A percentile compares a stretch with the other conserved stretches of the same genome.
These are phyloP conservation scores for Prochilodus magdalenae DNA, from an alignment of 2,113 vertebrate species.

Conservation along the genomic window DNA sequence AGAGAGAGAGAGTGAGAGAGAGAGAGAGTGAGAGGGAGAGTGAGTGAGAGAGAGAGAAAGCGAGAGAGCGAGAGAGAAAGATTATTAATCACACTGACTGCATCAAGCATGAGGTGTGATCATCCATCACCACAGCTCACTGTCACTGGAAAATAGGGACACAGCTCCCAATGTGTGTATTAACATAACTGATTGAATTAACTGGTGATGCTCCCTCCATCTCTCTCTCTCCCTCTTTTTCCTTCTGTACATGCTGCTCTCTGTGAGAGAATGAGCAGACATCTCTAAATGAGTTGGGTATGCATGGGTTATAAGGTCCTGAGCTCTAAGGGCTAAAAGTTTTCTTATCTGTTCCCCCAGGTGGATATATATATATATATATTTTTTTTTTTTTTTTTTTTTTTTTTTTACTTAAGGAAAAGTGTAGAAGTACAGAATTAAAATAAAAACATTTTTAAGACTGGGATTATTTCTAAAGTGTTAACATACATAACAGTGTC, in stretches of 20 bases:
- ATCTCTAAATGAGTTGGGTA: background rate
- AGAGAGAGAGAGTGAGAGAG: background rate
- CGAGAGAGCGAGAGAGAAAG: background rate
- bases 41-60: too few species aligned
- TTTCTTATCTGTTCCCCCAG: slow-evolving; percentile 20
- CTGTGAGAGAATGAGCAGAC: slow-evolving; percentile 27
- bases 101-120: background rate
- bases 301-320: too few species aligned
- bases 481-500: too few species aligned
- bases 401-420: too few species aligned
- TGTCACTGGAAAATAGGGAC: background rate
- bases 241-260: background rate
- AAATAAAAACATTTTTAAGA: too few species aligned
- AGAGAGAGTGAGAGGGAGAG: background rate
- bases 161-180: background rate
- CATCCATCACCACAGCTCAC: slow-evolving; percentile 19
- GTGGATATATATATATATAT: background rate
- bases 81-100: slow-evolving; percentile 19
- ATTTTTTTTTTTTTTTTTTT: background rate
- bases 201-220: background rate
- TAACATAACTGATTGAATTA: slow-evolving; percentile 9
- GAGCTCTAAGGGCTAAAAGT: background rate
- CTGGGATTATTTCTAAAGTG: too few species aligned
- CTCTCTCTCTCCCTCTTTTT: background rate
- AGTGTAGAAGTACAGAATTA: too few species aligned